Evolutionary conservation across 1,140 invertebrate species (phyloP).

Genomic region (Drosophila novamexicana): DNA sequence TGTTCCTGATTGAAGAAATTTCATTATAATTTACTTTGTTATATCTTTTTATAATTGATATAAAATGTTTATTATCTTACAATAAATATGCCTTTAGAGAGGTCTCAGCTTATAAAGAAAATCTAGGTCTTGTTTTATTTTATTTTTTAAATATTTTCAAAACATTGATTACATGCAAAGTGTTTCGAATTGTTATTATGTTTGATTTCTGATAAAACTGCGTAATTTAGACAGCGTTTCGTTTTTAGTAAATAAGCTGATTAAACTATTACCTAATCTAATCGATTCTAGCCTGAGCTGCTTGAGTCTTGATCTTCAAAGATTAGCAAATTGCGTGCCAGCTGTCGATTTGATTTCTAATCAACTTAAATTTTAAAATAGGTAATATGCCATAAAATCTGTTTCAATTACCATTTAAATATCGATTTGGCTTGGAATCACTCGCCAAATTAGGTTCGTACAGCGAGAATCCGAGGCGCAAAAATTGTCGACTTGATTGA

Average conservation of each 20-base stretch:
- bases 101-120: too few species aligned
- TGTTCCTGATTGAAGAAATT: too few species aligned
- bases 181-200: not conserved
- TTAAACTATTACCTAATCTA: constrained; percentile 16
- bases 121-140: too few species aligned
- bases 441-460: not conserved
- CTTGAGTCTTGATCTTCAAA: not conserved
- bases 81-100: too few species aligned
- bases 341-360: constrained; percentile 2
- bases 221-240: not conserved
- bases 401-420: constrained; percentile 6
- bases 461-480: not conserved
- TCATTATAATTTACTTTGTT: too few species aligned
- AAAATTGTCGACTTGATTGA: not conserved
- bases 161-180: not conserved
- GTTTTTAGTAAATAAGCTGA: constrained; percentile 6
- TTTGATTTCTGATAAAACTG: not conserved
- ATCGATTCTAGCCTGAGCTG: not conserved
- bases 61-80: too few species aligned
- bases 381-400: not conserved
- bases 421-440: not conserved
- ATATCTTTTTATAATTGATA: too few species aligned
- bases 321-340: constrained; percentile 10
- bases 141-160: not conserved
- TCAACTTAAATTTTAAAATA: not conserved